Percentiles rank a stretch among this genome's conserved stretches.
Evolutionary conservation across 2,797 vertebrate species (phyloP).

Genomic region (Hafferia zeledoni): DNA sequence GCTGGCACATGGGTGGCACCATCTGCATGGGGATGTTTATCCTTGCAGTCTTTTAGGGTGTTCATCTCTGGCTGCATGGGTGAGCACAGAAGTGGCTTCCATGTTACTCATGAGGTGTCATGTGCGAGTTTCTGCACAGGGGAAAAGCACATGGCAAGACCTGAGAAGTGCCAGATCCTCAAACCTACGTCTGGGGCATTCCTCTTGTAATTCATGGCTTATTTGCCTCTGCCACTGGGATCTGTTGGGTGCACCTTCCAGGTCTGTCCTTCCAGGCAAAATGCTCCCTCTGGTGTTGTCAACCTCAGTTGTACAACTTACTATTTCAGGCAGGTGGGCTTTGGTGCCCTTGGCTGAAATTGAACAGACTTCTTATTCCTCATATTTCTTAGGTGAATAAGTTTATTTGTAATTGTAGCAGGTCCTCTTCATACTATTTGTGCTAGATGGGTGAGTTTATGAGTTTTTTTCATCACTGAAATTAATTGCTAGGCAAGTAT

Average conservation of each 20-base stretch:
- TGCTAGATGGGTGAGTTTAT: neutral
- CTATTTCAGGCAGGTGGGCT: neutral
- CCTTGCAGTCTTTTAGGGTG: neutral
- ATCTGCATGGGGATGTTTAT: constrained; percentile 22
- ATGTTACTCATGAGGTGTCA: neutral
- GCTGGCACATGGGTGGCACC: neutral
- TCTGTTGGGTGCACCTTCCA: neutral
- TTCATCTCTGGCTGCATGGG: neutral
- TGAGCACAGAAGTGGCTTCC: neutral
- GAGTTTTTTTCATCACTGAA: neutral
- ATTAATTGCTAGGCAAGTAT: neutral
- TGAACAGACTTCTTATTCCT: neutral
- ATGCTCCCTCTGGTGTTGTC: accelerated
- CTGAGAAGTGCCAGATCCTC: neutral
- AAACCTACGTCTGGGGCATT: neutral
- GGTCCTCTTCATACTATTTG: neutral
- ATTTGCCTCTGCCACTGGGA: neutral
- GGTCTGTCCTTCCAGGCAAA: neutral
- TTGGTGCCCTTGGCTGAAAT: neutral
- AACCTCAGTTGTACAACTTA: neutral
- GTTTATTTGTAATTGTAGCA: neutral
- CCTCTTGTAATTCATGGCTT: neutral
- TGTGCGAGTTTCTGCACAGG: neutral
- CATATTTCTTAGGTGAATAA: accelerated
- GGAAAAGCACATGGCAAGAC: neutral